Evolutionary conservation across 2,888 invertebrate species (phyloP).

Genomic region (Hyles lineata): DNA sequence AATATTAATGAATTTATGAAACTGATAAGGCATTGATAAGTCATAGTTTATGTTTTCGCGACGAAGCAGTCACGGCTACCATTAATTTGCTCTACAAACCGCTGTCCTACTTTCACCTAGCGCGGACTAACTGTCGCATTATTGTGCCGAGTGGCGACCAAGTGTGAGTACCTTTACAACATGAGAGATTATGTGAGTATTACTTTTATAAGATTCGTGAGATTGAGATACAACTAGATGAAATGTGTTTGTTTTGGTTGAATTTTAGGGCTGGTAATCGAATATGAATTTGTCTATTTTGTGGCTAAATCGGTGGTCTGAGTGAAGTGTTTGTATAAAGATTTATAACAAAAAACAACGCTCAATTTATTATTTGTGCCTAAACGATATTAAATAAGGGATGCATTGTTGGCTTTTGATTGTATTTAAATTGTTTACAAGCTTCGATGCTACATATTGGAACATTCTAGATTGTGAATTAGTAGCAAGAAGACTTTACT

Average conservation of each 20-base stretch:
- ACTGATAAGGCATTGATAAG: not conserved
- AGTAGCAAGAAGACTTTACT: not conserved
- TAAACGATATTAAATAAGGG: no score
- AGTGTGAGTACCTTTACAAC: constrained; percentile 40
- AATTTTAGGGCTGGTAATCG: no score
- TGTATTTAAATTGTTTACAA: not conserved
- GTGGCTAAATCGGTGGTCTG: no score
- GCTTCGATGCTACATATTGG: not conserved
- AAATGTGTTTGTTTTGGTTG: no score
- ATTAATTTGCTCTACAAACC: constrained; percentile 47
- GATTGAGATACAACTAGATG: not conserved
- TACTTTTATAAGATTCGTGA: not conserved
- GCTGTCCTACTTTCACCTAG: constrained; percentile 67
- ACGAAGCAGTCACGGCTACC: constrained; percentile 35
- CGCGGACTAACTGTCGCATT: constrained; percentile 50
- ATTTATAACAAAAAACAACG: no score
- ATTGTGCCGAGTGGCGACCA: constrained; percentile 35
- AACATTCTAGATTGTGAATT: not conserved
- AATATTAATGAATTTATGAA: not conserved
- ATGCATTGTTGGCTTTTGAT: no score
- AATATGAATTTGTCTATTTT: no score
- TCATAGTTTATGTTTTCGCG: constrained; percentile 15
- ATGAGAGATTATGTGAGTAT: constrained; percentile 62
- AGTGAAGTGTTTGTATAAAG: no score
- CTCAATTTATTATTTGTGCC: no score